phyloP scores from a whole-genome alignment of 2,888 invertebrate genomes.

The Trichogramma dendrolimi region DNA sequence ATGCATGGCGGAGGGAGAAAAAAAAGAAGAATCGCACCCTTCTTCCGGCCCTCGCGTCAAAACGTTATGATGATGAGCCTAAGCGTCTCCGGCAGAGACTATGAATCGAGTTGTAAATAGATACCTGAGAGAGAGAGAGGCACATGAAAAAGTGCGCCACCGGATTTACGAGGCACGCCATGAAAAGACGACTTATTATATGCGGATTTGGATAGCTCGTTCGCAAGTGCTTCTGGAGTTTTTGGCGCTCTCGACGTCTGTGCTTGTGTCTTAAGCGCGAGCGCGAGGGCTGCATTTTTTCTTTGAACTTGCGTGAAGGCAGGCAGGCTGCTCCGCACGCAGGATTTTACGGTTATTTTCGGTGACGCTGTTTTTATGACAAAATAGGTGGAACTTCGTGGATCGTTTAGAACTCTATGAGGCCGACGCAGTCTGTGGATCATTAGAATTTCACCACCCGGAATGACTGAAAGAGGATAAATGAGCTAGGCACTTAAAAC shows the following conservation, averaged over 20 bases:
- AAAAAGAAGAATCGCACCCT: conserved; percentile 13
- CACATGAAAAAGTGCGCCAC: conserved; percentile 1
- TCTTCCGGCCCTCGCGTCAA: conserved; percentile 12
- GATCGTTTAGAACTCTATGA: too few species aligned
- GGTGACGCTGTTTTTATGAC: conserved; percentile 1
- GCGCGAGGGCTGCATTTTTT: too few species aligned
- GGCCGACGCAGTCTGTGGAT: conserved; percentile 29
- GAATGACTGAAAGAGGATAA: not conserved
- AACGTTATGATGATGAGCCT: not conserved
- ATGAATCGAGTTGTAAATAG: too few species aligned
- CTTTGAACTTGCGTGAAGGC: too few species aligned
- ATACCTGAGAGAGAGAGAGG: not conserved
- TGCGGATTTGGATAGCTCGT: conserved; percentile 5
- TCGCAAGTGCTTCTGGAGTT: conserved; percentile 2
- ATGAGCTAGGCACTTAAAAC: conserved; percentile 15
- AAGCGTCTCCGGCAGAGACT: too few species aligned
- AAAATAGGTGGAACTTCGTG: too few species aligned
- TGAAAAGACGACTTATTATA: not conserved
- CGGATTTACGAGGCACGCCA: conserved; percentile 17
- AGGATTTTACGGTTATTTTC: conserved; percentile 36
- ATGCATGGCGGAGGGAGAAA: not conserved
- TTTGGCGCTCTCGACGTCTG: not conserved
- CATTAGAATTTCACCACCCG: conserved; percentile 16
- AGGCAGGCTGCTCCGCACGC: not conserved
- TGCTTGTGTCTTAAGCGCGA: too few species aligned